Conservation (phyloP, 1,140 invertebrate genomes). For the Pseudobourletiella spinata region DNA sequence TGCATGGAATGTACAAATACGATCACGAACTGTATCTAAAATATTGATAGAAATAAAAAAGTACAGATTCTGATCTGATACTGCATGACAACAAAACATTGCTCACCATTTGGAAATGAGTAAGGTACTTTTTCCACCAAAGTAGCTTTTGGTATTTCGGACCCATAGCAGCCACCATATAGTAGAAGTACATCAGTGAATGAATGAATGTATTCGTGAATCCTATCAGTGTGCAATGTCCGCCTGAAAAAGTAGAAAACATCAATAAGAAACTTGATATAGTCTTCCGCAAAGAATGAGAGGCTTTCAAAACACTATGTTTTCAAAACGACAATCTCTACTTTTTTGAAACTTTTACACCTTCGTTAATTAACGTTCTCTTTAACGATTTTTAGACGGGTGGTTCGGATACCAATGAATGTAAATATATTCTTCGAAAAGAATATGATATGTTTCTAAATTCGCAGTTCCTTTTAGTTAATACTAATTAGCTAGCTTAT, state of each 20-base stretch:
- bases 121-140: constrained; percentile 93
- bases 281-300: too few relatives aligned
- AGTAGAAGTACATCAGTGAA: constrained; percentile 89
- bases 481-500: too few relatives aligned
- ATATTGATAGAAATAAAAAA: constrained; percentile 35
- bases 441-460: too few relatives aligned
- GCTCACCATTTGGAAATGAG: constrained; percentile 68
- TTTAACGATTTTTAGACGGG: too few relatives aligned
- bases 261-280: background rate
- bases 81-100: background rate
- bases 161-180: constrained; percentile 81
- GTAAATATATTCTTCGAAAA: too few relatives aligned
- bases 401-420: too few relatives aligned
- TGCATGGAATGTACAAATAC: constrained; percentile 85
- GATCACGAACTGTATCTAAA: constrained; percentile 76
- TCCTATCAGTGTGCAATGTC: constrained; percentile 78
- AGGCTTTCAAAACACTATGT: too few relatives aligned
- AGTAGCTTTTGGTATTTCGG: constrained; percentile 70
- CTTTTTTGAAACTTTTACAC: too few relatives aligned
- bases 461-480: too few relatives aligned
- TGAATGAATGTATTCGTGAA: constrained; percentile 89
- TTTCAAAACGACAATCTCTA: too few relatives aligned
- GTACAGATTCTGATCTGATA: too few relatives aligned
- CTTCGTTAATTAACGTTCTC: constrained; percentile 37
- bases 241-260: constrained; percentile 48